Conservation (phyloP, 23 tunicate species). For the Halocynthia roretzi region DNA sequence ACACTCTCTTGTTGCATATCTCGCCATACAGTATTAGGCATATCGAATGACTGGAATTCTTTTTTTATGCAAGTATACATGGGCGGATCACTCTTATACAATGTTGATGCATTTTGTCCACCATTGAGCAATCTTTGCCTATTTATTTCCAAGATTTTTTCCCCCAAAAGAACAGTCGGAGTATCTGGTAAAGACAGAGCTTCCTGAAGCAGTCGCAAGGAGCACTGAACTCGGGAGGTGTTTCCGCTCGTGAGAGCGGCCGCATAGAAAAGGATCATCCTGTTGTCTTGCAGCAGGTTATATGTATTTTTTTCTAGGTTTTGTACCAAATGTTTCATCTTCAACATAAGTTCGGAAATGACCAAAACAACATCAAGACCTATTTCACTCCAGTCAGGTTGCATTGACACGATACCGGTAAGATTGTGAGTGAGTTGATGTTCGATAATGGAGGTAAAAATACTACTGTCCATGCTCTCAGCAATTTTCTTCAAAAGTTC, state of each 20-base stretch:
- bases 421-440: slow-evolving; percentile 48
- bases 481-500: slow-evolving; percentile 16
- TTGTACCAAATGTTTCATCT: slow-evolving; percentile 26
- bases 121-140: too few species aligned
- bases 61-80: background rate
- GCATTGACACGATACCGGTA: slow-evolving; percentile 8
- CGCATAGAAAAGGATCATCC: slow-evolving; percentile 28
- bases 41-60: background rate
- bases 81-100: too few species aligned
- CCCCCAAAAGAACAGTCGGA: slow-evolving; percentile 25
- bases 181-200: slow-evolving; percentile 64
- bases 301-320: slow-evolving; percentile 38
- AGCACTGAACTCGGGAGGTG: slow-evolving; percentile 9
- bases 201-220: slow-evolving; percentile 47
- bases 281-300: slow-evolving; percentile 35
- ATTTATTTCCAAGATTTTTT: slow-evolving; percentile 20
- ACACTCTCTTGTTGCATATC: background rate
- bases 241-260: slow-evolving; percentile 9
- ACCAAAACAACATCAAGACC: slow-evolving; percentile 53
- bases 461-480: slow-evolving; percentile 1
- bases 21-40: slow-evolving; percentile 4
- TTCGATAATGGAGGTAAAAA: slow-evolving; percentile 32
- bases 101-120: background rate
- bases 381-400: slow-evolving; percentile 35
- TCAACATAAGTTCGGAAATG: slow-evolving; percentile 21